Conservation (phyloP, 2,888 invertebrate species). For the Eristalis arbustorum region DNA sequence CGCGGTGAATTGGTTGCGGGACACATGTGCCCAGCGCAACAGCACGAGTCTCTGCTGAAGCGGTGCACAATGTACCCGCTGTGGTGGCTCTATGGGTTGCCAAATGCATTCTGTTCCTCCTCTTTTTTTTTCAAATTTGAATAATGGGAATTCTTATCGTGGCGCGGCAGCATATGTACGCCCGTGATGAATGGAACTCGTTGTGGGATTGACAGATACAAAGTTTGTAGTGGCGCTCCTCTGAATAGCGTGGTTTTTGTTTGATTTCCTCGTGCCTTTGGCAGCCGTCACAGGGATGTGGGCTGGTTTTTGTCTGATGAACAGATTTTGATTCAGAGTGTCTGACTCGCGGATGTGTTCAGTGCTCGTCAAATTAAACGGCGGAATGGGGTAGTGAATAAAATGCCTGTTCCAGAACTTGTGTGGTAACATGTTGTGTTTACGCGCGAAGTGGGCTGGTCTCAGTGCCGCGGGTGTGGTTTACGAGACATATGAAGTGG, state of each 20-base stretch:
- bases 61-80: neutral
- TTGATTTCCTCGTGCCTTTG: constrained; percentile 10
- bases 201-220: constrained; percentile 62
- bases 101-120: constrained; percentile 30
- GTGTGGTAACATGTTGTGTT: neutral
- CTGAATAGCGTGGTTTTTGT: constrained; percentile 15
- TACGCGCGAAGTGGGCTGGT: too few relatives aligned
- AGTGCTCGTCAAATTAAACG: neutral
- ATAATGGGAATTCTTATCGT: constrained; percentile 54
- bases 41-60: constrained; percentile 5
- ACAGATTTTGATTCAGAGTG: neutral
- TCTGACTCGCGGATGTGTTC: neutral
- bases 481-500: too few relatives aligned
- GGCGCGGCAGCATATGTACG: neutral
- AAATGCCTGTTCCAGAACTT: neutral
- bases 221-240: constrained; percentile 45
- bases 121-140: constrained; percentile 5
- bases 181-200: constrained; percentile 49
- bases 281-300: neutral
- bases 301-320: neutral
- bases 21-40: neutral
- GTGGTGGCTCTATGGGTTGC: constrained; percentile 28
- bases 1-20: constrained; percentile 27
- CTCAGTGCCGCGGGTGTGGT: too few relatives aligned
- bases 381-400: neutral